These are phyloP conservation scores for Oeneis ivallda DNA, from an alignment of 2,888 invertebrate species.

Conservation along the genomic window DNA sequence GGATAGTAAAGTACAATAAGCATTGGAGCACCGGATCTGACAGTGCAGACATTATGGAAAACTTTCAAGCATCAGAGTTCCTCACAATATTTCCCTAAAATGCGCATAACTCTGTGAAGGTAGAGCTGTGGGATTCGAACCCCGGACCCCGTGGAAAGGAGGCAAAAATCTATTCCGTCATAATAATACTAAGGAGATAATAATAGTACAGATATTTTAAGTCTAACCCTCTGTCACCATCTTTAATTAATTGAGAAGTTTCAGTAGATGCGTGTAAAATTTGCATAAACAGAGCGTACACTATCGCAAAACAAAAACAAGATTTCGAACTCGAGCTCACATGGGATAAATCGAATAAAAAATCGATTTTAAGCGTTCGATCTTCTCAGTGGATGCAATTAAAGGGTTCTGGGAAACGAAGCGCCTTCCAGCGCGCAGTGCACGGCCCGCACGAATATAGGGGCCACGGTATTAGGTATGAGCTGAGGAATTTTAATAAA, in stretches of 20 bases:
- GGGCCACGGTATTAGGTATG: constrained; percentile 48
- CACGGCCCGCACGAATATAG: constrained; percentile 56
- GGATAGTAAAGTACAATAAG: too few relatives aligned
- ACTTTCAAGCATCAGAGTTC: too few relatives aligned
- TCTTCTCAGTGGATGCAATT: constrained; percentile 79
- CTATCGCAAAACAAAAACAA: constrained; percentile 74
- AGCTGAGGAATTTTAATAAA: constrained; percentile 37
- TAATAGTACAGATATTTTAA: not conserved
- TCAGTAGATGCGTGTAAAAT: constrained; percentile 77
- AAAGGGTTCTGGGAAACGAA: constrained; percentile 75
- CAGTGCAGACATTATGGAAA: too few relatives aligned
- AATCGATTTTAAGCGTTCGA: constrained; percentile 80
- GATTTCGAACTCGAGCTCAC: constrained; percentile 69
- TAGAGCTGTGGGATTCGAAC: too few relatives aligned
- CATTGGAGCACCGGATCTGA: too few relatives aligned
- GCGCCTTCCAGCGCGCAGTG: constrained; percentile 49
- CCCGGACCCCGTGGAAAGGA: too few relatives aligned
- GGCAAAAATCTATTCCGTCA: too few relatives aligned
- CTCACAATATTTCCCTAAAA: too few relatives aligned
- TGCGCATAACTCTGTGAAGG: too few relatives aligned
- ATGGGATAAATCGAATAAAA: constrained; percentile 78
- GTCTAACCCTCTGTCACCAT: constrained; percentile 31
- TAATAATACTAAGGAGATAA: not conserved
- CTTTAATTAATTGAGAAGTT: constrained; percentile 76
- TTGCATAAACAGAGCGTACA: constrained; percentile 77